A percentile compares a stretch with the other conserved stretches of the same genome.
Conservation (phyloP, 2,888 invertebrate species). For the Galerucella nymphaeae region DNA sequence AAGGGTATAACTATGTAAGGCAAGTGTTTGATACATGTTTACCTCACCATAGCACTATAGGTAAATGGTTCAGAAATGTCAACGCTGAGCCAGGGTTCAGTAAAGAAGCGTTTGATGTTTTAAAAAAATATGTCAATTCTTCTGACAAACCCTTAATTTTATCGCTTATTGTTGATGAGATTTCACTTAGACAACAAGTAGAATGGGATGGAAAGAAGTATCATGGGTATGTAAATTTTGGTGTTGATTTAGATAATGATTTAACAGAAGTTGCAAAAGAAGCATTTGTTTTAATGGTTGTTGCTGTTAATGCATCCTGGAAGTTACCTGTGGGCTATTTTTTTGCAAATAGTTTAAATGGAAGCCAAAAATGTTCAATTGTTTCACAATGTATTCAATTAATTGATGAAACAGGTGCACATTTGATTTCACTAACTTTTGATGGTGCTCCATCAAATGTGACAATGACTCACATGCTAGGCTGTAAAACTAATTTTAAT, state of each 20-base stretch:
- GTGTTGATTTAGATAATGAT: conserved; percentile 48
- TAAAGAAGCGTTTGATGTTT: conserved; percentile 46
- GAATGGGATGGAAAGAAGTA: conserved; percentile 55
- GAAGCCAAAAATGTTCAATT: conserved; percentile 48
- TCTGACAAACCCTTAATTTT: conserved; percentile 38
- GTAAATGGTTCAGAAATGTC: conserved; percentile 55
- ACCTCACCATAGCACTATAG: conserved; percentile 54
- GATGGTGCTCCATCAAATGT: conserved; percentile 52
- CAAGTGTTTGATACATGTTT: conserved; percentile 53
- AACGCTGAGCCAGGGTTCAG: conserved; percentile 56
- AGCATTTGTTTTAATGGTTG: conserved; percentile 52
- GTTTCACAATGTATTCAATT: conserved; percentile 44
- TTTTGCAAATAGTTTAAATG: conserved; percentile 49
- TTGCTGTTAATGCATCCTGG: conserved; percentile 49
- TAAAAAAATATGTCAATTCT: conserved; percentile 39
- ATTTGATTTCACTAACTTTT: conserved; percentile 45
- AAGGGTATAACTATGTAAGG: conserved; percentile 57
- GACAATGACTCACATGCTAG: not conserved
- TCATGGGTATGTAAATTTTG: conserved; percentile 54
- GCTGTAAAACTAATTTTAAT: not conserved
- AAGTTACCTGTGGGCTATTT: conserved; percentile 55
- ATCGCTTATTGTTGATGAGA: conserved; percentile 52
- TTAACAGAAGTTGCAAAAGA: conserved; percentile 46
- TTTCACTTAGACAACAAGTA: conserved; percentile 50
- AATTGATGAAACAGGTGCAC: conserved; percentile 45